Evolutionary conservation across 2,797 vertebrate species (phyloP), one percentile per base, ranked within the genome.

Genomic region (Mus caroli): DNA sequence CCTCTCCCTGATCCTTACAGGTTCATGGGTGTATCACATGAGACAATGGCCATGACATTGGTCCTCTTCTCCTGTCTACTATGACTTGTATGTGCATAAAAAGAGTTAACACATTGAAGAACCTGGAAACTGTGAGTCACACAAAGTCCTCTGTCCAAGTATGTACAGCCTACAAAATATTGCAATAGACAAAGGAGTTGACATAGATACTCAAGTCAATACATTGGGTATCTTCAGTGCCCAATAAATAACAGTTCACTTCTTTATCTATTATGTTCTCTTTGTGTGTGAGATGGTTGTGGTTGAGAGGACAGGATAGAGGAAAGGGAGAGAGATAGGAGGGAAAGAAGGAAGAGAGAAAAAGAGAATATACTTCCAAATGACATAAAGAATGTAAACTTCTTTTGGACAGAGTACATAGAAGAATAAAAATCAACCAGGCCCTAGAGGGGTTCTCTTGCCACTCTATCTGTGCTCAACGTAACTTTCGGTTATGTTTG

Each of bases 231-330:
- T 91, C 86, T 90, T 92, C 20, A 54, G 69, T 58, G 40, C 77
- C 77, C 78, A 86, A 4, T 94, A 93, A 62, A 71, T 79, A 52
- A 90, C 50, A 19, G 10, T 52, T 90, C 46, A 94, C 58, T 84
- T 94, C 28, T 75, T 82, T 86, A 9, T 60, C 58, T 60, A 60
- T 37, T 86, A 40, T 28, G 1, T 75, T 34, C 3, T 82, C 9
- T 80, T 10, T 89, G 6, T 75, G 20, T 86, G 6, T 64, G 22
- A 73, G 24, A 52, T n/a, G 15, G 14, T 52, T 26, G 2, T 76
- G 15, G 58, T 5, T 60, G n/a, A 60, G 26, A 62, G 9, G 15
- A 62, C 26, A 4, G 20, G 28, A 10, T 24, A 10, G 17, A 71
- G 62, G 69, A 1, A 37, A 84, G 22, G 67, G 28, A 15, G 26